Evolutionary conservation across 2,888 invertebrate genomes (phyloP).

Genomic region (Latheticus oryzae): DNA sequence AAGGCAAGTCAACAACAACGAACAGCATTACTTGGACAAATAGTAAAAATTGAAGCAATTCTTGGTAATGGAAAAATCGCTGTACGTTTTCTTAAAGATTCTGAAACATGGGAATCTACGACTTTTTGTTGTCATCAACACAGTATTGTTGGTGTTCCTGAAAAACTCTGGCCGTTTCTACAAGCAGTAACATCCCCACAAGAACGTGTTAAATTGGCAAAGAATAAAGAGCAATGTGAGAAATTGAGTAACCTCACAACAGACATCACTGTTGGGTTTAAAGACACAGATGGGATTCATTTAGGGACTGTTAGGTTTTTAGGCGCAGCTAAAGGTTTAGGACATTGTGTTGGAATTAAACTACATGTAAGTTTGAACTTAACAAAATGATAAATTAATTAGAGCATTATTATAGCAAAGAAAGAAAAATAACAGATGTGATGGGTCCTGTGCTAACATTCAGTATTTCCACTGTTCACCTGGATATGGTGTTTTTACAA

Average conservation of each 20-base stretch:
- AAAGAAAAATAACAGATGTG: conserved; percentile 59
- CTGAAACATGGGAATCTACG: conserved; percentile 60
- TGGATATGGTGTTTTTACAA: conserved; percentile 63
- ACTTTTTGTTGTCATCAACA: conserved; percentile 57
- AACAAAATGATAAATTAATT: conserved; percentile 4
- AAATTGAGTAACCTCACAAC: conserved; percentile 62
- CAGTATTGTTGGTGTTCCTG: conserved; percentile 55
- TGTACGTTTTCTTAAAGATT: conserved; percentile 59
- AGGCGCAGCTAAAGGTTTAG: conserved; percentile 68
- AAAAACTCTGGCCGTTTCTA: conserved; percentile 67
- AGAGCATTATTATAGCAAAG: conserved; percentile 54
- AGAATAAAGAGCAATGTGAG: conserved; percentile 64
- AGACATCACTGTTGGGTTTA: conserved; percentile 64
- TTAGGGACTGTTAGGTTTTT: conserved; percentile 68
- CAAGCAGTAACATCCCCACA: conserved; percentile 67
- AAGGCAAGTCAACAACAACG: conserved; percentile 49
- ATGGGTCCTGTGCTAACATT: conserved; percentile 61
- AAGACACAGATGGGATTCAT: conserved; percentile 56
- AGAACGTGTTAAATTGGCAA: conserved; percentile 67
- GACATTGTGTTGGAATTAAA: conserved; percentile 70
- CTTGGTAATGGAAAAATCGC: conserved; percentile 49
- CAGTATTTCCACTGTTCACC: conserved; percentile 62
- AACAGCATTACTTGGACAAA: conserved; percentile 61
- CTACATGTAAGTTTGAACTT: conserved; percentile 66
- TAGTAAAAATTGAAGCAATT: conserved; percentile 60